These are phyloP conservation scores for Samia ricini DNA, from an alignment of 1,140 invertebrate genomes.

Conservation along the genomic window DNA sequence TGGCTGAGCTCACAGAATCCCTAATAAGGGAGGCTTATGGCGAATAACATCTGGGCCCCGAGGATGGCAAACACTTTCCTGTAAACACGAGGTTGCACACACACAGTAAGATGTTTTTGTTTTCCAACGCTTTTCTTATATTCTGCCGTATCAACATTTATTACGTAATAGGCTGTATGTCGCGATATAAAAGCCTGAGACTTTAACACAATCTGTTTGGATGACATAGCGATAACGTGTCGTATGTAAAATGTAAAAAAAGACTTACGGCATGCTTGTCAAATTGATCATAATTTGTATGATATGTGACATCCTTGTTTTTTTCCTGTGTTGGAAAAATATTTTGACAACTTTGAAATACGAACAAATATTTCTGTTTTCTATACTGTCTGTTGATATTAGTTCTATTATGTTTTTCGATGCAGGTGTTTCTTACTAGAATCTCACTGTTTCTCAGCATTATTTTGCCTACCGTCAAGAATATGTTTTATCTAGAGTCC, in stretches of 20 bases:
- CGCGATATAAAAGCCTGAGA: neutral
- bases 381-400: too few relatives aligned
- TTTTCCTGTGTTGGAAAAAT: too few relatives aligned
- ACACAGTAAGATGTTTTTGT: slow-evolving; percentile 65
- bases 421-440: too few relatives aligned
- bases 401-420: too few relatives aligned
- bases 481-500: too few relatives aligned
- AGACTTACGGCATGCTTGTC: neutral
- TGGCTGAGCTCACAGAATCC: slow-evolving; percentile 56
- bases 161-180: neutral
- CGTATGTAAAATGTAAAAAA: neutral
- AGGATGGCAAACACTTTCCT: slow-evolving; percentile 61
- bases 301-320: too few relatives aligned
- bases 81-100: slow-evolving; percentile 65
- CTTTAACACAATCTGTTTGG: neutral
- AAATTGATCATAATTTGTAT: too few relatives aligned
- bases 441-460: too few relatives aligned
- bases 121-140: slow-evolving; percentile 46
- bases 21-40: slow-evolving; percentile 68
- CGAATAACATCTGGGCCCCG: slow-evolving; percentile 65
- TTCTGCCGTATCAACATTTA: slow-evolving; percentile 35
- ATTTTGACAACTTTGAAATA: too few relatives aligned
- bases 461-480: too few relatives aligned
- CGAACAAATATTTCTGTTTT: too few relatives aligned
- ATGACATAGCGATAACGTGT: neutral